phyloP scores from a whole-genome alignment of 2,888 invertebrate species.

The Ophion ventricosus region DNA sequence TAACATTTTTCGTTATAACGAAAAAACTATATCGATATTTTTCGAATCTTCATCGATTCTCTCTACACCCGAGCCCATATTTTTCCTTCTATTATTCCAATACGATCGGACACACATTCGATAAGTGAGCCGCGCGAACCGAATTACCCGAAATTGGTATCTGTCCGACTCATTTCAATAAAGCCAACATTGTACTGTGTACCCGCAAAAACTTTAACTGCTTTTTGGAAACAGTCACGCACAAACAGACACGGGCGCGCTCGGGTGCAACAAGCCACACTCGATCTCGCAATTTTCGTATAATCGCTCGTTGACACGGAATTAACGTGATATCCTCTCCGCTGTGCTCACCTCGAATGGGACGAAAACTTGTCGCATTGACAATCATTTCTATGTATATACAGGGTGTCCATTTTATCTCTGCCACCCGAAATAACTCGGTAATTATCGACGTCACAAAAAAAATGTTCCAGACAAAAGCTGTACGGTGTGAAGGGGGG shows the following conservation, averaged over 20 bases:
- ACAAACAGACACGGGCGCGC: not conserved
- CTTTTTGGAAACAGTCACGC: constrained; percentile 20
- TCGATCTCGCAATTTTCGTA: constrained; percentile 48
- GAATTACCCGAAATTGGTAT: not conserved
- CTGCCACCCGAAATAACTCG: too few relatives aligned
- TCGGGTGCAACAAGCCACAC: constrained; percentile 1
- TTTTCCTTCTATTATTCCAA: too few relatives aligned
- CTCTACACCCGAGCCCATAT: too few relatives aligned
- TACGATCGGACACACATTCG: too few relatives aligned
- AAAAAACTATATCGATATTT: too few relatives aligned
- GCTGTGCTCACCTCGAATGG: not conserved
- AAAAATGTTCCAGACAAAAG: too few relatives aligned
- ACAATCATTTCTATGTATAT: constrained; percentile 49
- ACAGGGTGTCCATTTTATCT: too few relatives aligned
- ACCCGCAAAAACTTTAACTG: constrained; percentile 37
- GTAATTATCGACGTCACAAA: too few relatives aligned
- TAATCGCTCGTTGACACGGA: constrained; percentile 50
- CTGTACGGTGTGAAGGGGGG: too few relatives aligned
- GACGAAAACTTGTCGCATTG: constrained; percentile 43
- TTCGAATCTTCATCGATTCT: too few relatives aligned
- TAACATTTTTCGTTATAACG: too few relatives aligned
- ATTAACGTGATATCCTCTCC: constrained; percentile 20
- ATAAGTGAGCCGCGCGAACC: not conserved
- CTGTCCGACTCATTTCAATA: not conserved
- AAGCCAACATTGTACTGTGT: constrained; percentile 19